Evolutionary conservation across 2,113 vertebrate genomes (phyloP).

Genomic region (Loxodonta africana): DNA sequence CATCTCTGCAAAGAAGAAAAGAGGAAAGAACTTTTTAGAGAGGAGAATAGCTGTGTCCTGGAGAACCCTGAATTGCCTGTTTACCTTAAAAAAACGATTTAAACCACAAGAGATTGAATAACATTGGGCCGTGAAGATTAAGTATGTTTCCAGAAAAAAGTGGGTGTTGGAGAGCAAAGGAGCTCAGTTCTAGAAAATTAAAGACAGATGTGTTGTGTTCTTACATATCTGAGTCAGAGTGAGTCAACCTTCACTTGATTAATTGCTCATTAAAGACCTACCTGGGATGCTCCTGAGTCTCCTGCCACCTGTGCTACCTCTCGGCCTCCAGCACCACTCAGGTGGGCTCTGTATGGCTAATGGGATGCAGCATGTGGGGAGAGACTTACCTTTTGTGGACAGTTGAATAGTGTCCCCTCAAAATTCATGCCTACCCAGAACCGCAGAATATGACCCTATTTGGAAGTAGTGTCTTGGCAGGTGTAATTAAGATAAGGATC

Average conservation of each 20-base stretch:
- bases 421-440: neutral
- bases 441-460: neutral
- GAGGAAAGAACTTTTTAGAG: neutral
- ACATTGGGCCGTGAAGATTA: neutral
- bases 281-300: neutral
- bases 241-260: too few species aligned
- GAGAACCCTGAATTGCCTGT: neutral
- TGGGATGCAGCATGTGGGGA: neutral
- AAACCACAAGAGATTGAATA: neutral
- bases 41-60: too few species aligned
- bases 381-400: too few species aligned
- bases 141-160: neutral
- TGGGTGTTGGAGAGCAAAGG: neutral
- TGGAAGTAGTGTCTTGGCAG: neutral
- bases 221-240: neutral
- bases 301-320: rapidly evolving
- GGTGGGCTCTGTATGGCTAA: neutral
- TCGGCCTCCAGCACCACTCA: too few species aligned
- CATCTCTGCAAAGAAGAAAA: neutral
- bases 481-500: neutral
- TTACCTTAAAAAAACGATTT: neutral
- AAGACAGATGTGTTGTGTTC: neutral
- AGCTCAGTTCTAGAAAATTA: neutral
- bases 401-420: neutral
- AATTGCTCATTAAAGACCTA: rapidly evolving